phyloP scores from a whole-genome alignment of 2,888 invertebrate species.

The Micoletzkya japonica region DNA sequence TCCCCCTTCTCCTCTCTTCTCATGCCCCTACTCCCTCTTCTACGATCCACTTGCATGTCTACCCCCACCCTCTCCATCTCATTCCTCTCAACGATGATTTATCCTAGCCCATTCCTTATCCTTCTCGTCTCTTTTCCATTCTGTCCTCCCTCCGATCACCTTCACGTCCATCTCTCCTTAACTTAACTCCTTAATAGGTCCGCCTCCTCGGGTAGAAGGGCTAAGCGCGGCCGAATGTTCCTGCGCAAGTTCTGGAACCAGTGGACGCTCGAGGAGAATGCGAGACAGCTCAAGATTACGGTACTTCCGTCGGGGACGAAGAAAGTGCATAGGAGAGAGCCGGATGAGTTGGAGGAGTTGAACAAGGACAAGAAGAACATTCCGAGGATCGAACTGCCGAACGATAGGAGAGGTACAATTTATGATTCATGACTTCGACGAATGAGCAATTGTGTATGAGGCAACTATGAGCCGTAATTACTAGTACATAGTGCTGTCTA shows the following conservation, averaged over 20 bases:
- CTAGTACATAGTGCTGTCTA: too few relatives aligned
- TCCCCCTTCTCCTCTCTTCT: not conserved
- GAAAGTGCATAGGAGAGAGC: conserved; percentile 45
- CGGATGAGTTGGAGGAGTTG: conserved; percentile 39
- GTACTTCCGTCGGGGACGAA: conserved; percentile 52
- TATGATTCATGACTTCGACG: too few relatives aligned
- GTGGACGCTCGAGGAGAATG: conserved; percentile 57
- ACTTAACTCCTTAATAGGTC: too few relatives aligned
- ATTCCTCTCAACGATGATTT: not conserved
- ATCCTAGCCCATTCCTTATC: not conserved
- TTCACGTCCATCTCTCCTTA: not conserved
- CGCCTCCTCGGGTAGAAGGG: too few relatives aligned
- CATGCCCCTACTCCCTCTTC: not conserved
- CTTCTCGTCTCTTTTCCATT: not conserved
- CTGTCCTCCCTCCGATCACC: not conserved
- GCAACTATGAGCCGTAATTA: not conserved
- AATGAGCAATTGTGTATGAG: not conserved
- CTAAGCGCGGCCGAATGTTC: too few relatives aligned
- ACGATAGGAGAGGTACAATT: too few relatives aligned
- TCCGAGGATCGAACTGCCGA: too few relatives aligned
- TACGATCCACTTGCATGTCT: not conserved
- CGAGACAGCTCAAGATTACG: conserved; percentile 52
- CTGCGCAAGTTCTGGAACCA: conserved; percentile 61
- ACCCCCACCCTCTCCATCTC: not conserved
- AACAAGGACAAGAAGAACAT: conserved; percentile 19